Base-by-base conservation (phyloP, 2,888 invertebrate species). In the Stenodera caucasica region DNA sequence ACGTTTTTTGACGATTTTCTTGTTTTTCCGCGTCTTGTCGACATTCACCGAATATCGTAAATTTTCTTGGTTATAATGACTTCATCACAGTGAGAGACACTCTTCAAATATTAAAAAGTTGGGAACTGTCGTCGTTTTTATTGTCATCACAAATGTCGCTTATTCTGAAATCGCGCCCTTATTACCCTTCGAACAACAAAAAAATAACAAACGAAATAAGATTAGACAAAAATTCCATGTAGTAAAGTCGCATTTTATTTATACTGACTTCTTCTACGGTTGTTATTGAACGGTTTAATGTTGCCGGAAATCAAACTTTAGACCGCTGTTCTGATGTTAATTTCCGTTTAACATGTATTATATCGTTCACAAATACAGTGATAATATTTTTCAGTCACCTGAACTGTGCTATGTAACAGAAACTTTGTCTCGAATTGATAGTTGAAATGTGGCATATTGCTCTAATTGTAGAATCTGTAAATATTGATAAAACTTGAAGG, bases 221-320 rank as follows among this genome's bases (percentile, higher is more conserved):
- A n/a, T n/a, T n/a, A n/a, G n/a, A n/a, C n/a, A n/a, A n/a, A n/a
- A n/a, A n/a, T n/a, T n/a, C n/a, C n/a, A n/a, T n/a, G n/a, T n/a
- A n/a, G n/a, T n/a, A n/a, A n/a, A n/a, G n/a, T n/a, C n/a, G n/a
- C n/a, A n/a, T 18, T 40, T 40, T 40, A 40, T 3, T 2, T 9
- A 8, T 57, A 58, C 61, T 55, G 58, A 45, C 54, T 63, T 55
- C 54, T 55, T 55, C 53, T 57, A 60, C 59, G 63, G 64, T 18
- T 45, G 23, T 40, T 45, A 23, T 21, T 45, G 45, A 45, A 45
- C 23, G 66, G 69, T 71, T 70, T 72, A 72, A 65, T 69, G 66
- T 53, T 61, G 58, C 64, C 66, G 74, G 72, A 74, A 73, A 74
- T 74, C 64, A 71, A 72, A 72, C 70, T 72, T 66, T 68, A 67